A percentile compares a stretch with the other conserved stretches of the same genome.
Conservation (phyloP, 2,888 invertebrate species). For the Alsophila aescularia region DNA sequence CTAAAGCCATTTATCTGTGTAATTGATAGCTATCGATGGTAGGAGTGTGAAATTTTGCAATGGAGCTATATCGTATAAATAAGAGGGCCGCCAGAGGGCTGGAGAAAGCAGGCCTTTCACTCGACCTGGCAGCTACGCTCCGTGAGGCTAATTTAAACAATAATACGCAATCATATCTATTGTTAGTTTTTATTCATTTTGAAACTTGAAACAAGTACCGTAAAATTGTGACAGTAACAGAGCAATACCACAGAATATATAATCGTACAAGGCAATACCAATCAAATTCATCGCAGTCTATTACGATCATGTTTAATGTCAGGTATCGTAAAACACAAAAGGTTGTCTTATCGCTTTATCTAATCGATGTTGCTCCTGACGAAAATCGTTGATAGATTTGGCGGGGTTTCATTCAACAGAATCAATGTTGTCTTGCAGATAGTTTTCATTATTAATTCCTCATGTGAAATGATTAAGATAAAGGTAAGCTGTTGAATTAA, state of each 20-base stretch:
- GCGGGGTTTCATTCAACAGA: constrained; percentile 1
- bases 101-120: constrained; percentile 82
- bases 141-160: constrained; percentile 69
- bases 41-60: constrained; percentile 78
- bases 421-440: constrained; percentile 2
- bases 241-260: too few species aligned
- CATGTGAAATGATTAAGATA: constrained; percentile 11
- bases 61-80: constrained; percentile 63
- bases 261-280: constrained; percentile 30
- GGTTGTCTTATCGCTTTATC: constrained; percentile 38
- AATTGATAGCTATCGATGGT: constrained; percentile 68
- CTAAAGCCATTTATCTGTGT: constrained; percentile 66
- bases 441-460: constrained; percentile 9
- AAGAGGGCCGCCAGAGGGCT: constrained; percentile 78
- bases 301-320: constrained; percentile 18
- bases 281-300: constrained; percentile 26
- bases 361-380: constrained; percentile 41
- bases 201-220: constrained; percentile 39
- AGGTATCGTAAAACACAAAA: constrained; percentile 12
- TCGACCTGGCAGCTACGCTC: constrained; percentile 59
- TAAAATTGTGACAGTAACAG: constrained; percentile 31
- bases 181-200: constrained; percentile 48
- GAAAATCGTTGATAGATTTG: constrained; percentile 26
- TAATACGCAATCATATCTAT: constrained; percentile 63
- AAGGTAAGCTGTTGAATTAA: constrained; percentile 28